Base-by-base conservation (phyloP, 1,140 invertebrate genomes). In the Drosophila ananassae region DNA sequence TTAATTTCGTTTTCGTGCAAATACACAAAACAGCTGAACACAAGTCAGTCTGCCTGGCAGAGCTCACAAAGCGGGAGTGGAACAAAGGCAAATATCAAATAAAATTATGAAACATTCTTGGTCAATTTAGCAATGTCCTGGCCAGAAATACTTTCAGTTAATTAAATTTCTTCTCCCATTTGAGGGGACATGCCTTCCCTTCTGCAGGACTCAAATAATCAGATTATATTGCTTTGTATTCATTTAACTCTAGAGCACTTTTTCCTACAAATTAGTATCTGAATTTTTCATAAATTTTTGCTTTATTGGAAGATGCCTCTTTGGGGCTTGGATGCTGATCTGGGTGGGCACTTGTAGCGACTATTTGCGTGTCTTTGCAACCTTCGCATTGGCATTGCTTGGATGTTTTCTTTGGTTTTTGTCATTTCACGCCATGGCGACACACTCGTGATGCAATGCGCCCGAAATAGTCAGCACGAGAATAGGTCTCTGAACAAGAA, bases 1-100 rank as follows among this genome's bases (percentile, higher is more conserved):
- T 85, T 78, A 60, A 77, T 82, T 87, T 87, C 55, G 51, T 64
- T 72, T 78, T 68, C 72, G 69, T 78, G 69, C 77, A 82, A 85
- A 85, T 87, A 85, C 55, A 81, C 82, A 87, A 58, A 87, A 77
- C 48, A 63, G 59, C 55, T 73, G 41, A 17, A 37, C 63, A 58
- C 24, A 24, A 57, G 34, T 52, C 17, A 17, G 17, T 17, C 17
- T 53, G 66, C 37, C 67, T 53, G 71, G 54, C 25, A 58, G 58
- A 66, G 59, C 53, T 66, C 71, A 64, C 55, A 67, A 63, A 22
- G n/a, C 21, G 37, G 53, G 6, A 52, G 41, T 13, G n/a, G 41
- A 44, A 44, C 44, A 47, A 47, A 46, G 9, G 22, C 2, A 47
- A 44, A 44, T 44, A 44, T 12, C 17, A 44, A 44, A 17, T 12